These are phyloP conservation scores for Nasonia longicornis DNA, from an alignment of 1,140 invertebrate genomes.

Conservation along the genomic window DNA sequence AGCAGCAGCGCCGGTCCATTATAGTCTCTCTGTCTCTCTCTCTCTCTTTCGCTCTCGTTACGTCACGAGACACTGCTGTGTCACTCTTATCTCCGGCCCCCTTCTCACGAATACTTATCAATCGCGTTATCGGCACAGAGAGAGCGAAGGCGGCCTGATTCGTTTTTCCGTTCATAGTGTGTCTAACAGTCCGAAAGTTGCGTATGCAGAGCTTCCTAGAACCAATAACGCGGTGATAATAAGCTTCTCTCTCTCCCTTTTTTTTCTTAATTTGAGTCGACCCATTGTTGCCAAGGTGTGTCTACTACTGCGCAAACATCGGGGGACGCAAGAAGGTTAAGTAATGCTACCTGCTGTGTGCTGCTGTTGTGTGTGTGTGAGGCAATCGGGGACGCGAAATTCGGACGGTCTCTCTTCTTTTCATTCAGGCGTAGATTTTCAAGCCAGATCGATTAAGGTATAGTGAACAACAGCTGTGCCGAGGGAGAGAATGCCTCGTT, in stretches of 20 bases:
- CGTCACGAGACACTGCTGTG: too few relatives aligned
- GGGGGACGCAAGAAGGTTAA: neutral
- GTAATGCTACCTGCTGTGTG: neutral
- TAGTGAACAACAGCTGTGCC: neutral
- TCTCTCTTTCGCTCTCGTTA: neutral
- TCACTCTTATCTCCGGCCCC: neutral
- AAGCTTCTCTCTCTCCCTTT: neutral
- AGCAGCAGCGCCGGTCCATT: conserved; percentile 17
- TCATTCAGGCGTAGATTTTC: too few relatives aligned
- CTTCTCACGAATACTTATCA: neutral
- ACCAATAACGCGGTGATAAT: neutral
- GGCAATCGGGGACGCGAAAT: neutral
- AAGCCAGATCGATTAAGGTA: too few relatives aligned
- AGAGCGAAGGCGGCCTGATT: neutral
- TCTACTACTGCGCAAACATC: neutral
- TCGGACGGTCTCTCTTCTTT: neutral
- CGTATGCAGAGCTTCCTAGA: neutral
- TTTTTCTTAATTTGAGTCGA: neutral
- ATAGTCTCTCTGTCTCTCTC: neutral
- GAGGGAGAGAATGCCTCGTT: neutral
- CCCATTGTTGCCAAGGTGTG: neutral
- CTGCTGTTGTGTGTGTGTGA: neutral
- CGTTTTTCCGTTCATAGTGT: neutral
- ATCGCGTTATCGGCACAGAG: neutral
- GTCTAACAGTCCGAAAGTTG: neutral